Percentiles rank a stretch among this genome's conserved stretches.
phyloP scores from a whole-genome alignment of 2,888 invertebrate species.

The Diaperis boleti region DNA sequence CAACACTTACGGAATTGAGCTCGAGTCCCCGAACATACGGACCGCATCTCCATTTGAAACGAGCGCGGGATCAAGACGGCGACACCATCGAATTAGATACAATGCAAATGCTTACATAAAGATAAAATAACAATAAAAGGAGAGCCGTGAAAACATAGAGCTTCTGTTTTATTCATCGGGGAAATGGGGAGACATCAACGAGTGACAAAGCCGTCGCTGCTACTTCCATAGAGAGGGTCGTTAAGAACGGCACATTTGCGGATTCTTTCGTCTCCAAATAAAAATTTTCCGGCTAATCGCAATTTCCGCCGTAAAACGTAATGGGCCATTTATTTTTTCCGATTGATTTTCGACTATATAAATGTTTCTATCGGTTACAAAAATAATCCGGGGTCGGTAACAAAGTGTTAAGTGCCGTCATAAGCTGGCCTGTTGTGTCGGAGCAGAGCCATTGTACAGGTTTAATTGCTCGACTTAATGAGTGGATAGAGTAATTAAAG shows the following conservation, averaged over 20 bases:
- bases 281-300: not conserved
- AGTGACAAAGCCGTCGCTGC: not conserved
- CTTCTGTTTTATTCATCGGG: slow-evolving; percentile 22
- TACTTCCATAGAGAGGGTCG: slow-evolving; percentile 1
- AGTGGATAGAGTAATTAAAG: slow-evolving; percentile 52
- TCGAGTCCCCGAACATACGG: slow-evolving; percentile 2
- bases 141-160: slow-evolving; percentile 12
- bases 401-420: slow-evolving; percentile 20
- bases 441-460: slow-evolving; percentile 38
- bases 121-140: slow-evolving; percentile 16
- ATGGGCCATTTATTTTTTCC: not conserved
- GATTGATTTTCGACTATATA: not conserved
- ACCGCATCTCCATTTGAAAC: slow-evolving; percentile 8
- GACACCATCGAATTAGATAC: slow-evolving; percentile 10
- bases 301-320: not conserved
- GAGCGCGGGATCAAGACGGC: not conserved
- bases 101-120: slow-evolving; percentile 20
- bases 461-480: slow-evolving; percentile 50
- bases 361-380: slow-evolving; percentile 4
- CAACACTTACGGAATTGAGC: slow-evolving; percentile 13
- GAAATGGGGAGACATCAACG: not conserved
- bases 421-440: slow-evolving; percentile 21
- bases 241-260: slow-evolving; percentile 8
- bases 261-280: slow-evolving; percentile 12
- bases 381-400: not conserved